Conservation (phyloP, 2,113 vertebrate genomes). For the Larimichthys polyactis region DNA sequence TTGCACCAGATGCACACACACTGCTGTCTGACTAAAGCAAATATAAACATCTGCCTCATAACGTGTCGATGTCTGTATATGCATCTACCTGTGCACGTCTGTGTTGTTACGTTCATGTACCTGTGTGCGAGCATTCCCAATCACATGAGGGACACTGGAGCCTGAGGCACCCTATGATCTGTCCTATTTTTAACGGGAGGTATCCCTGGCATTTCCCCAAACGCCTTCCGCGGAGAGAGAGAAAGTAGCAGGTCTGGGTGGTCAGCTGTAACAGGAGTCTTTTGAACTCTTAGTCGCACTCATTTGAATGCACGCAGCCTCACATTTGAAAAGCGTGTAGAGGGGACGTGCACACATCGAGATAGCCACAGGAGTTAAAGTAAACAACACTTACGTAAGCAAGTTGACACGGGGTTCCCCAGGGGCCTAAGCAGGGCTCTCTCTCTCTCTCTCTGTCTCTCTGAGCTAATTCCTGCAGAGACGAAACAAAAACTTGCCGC, state of each 20-base stretch:
- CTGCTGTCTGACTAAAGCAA: background rate
- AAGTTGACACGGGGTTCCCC: conserved; percentile 17
- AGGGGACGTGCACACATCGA: background rate
- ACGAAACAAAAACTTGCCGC: background rate
- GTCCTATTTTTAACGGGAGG: conserved; percentile 81
- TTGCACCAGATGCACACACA: background rate
- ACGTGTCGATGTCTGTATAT: background rate
- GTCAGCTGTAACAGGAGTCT: conserved; percentile 73
- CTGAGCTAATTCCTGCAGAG: conserved; percentile 1
- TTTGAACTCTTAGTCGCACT: conserved; percentile 37
- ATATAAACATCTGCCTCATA: background rate
- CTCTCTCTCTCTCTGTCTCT: background rate
- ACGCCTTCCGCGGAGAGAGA: conserved; percentile 59
- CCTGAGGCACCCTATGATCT: conserved; percentile 66
- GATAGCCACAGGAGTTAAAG: conserved; percentile 35
- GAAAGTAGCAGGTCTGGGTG: conserved; percentile 63
- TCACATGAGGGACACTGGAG: conserved; percentile 77
- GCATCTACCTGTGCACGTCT: background rate
- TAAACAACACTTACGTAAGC: conserved; percentile 57
- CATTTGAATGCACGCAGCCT: conserved; percentile 11
- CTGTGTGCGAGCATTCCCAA: conserved; percentile 14
- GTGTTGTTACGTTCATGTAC: background rate
- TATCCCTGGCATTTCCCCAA: conserved; percentile 68
- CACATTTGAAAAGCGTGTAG: conserved; percentile 27
- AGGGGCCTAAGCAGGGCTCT: conserved; percentile 14